Evolutionary conservation across 2,888 invertebrate genomes (phyloP).

Genomic region (Eueremaeus valkanovi): DNA sequence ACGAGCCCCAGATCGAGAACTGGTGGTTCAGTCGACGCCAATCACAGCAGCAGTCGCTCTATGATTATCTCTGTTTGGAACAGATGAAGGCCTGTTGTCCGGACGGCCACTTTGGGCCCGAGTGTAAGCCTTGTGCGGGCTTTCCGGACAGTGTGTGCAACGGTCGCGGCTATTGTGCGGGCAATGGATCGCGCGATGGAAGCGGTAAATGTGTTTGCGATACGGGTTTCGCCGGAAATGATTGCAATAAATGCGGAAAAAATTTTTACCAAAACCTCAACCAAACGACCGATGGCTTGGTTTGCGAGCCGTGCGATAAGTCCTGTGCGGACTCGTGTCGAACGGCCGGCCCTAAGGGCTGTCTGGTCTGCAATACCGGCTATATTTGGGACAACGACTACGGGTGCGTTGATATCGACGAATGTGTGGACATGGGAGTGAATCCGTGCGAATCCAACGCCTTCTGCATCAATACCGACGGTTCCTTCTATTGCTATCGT

Average conservation of each 20-base stretch:
- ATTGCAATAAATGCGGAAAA: constrained; percentile 34
- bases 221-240: constrained; percentile 21
- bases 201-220: constrained; percentile 38
- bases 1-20: constrained; percentile 74
- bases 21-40: constrained; percentile 77
- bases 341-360: constrained; percentile 62
- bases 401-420: constrained; percentile 78
- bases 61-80: constrained; percentile 73
- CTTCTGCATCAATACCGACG: constrained; percentile 84
- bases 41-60: constrained; percentile 60
- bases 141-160: constrained; percentile 35
- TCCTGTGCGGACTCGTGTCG: constrained; percentile 74
- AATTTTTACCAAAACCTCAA: constrained; percentile 55
- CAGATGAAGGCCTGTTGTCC: constrained; percentile 76
- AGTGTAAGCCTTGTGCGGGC: constrained; percentile 67
- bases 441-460: constrained; percentile 61
- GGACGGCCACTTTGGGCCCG: constrained; percentile 71
- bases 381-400: constrained; percentile 68
- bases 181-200: constrained; percentile 37
- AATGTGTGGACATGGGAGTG: constrained; percentile 62
- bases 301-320: constrained; percentile 62
- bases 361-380: constrained; percentile 65
- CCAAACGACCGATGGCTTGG: neutral
- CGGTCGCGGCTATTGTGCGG: constrained; percentile 41
- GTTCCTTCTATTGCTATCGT: constrained; percentile 70